Evolutionary conservation across 2,797 vertebrate species (phyloP).

Genomic region (Bradypus variegatus): DNA sequence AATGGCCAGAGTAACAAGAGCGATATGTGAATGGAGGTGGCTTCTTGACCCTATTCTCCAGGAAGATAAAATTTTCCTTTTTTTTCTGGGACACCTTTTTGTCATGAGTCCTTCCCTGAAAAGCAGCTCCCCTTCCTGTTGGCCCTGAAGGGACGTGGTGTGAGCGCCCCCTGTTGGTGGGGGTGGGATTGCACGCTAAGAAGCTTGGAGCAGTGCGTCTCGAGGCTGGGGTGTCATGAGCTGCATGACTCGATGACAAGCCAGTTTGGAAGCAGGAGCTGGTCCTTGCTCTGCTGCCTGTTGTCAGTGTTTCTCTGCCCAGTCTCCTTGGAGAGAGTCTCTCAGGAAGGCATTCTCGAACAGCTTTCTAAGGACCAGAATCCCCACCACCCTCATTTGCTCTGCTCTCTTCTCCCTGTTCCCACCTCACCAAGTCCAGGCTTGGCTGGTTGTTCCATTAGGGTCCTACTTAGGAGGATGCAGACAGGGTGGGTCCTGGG

Average conservation of each 20-base stretch:
- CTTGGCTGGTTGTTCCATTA: neutral
- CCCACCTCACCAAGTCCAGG: neutral
- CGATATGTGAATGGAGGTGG: neutral
- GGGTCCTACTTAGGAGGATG: neutral
- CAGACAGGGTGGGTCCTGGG: neutral
- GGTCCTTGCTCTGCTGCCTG: neutral
- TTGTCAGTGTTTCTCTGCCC: neutral
- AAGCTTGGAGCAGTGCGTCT: neutral
- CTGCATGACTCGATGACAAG: neutral
- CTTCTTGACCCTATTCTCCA: neutral
- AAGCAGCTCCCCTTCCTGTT: neutral
- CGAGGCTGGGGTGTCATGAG: neutral
- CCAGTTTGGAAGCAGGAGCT: neutral
- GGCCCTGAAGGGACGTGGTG: neutral
- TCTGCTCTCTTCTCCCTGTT: neutral
- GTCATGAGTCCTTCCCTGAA: neutral
- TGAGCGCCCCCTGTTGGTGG: neutral
- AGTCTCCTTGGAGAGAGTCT: neutral
- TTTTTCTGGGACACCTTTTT: neutral
- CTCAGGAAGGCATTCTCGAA: neutral
- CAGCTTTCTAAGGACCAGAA: neutral
- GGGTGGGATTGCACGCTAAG: neutral
- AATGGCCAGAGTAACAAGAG: neutral
- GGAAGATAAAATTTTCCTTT: neutral
- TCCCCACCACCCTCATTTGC: neutral